Evolutionary conservation across 2,797 vertebrate genomes (phyloP).

Genomic region (Eulemur coronatus): DNA sequence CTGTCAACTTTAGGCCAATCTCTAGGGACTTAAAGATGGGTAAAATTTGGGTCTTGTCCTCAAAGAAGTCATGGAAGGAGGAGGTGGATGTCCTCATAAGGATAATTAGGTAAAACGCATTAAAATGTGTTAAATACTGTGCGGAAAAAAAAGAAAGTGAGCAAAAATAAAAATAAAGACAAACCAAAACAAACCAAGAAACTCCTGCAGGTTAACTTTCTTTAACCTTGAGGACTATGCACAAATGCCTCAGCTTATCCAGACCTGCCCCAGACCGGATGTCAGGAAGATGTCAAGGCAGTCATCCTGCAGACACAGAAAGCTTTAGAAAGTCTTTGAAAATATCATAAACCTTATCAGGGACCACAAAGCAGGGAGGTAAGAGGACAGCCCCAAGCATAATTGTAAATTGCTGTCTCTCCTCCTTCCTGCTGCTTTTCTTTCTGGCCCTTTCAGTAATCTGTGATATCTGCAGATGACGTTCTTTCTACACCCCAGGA

Average conservation of each 20-base stretch:
- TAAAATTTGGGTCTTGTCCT: not conserved
- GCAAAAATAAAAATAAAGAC: not conserved
- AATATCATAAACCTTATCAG: not conserved
- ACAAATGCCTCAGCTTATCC: not conserved
- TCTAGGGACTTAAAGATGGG: not conserved
- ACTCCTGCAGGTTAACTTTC: not conserved
- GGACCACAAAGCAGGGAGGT: not conserved
- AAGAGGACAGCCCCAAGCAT: not conserved
- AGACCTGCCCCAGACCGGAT: not conserved
- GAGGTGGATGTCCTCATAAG: not conserved
- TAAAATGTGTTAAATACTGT: not conserved
- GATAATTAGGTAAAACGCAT: not conserved
- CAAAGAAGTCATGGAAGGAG: not conserved
- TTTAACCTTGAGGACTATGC: not conserved
- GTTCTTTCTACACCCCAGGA: not conserved
- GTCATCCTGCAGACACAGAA: not conserved
- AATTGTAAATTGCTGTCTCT: not conserved
- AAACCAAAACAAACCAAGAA: not conserved
- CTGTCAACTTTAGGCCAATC: not conserved
- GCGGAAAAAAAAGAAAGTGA: slow-evolving; percentile 78
- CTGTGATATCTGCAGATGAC: not conserved
- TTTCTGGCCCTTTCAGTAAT: not conserved
- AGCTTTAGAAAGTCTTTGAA: not conserved
- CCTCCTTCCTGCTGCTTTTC: not conserved
- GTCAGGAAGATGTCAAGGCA: not conserved